phyloP scores from a whole-genome alignment of 2,888 invertebrate species.

The Hoplodrina blanda region DNA sequence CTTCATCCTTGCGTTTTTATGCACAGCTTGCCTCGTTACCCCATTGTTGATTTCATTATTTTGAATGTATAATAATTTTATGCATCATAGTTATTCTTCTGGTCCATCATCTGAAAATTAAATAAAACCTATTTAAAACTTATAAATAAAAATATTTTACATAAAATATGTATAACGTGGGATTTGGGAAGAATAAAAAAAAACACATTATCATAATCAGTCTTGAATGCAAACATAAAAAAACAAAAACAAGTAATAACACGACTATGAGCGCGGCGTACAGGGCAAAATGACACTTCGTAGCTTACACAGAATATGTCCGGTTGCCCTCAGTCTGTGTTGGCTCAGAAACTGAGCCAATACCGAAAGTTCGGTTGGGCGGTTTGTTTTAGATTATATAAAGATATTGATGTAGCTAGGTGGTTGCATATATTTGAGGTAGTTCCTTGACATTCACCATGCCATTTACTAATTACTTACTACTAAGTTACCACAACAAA shows the following conservation, averaged over 20 bases:
- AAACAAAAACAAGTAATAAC: too few species aligned
- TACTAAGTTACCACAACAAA: not conserved
- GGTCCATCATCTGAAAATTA: slow-evolving; percentile 26
- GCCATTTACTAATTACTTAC: not conserved
- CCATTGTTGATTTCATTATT: slow-evolving; percentile 1
- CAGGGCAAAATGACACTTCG: too few species aligned
- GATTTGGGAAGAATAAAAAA: too few species aligned
- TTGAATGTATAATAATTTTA: slow-evolving; percentile 1
- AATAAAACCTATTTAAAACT: not conserved
- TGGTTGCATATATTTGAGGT: not conserved
- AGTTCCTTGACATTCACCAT: not conserved
- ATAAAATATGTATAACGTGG: not conserved
- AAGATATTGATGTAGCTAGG: not conserved
- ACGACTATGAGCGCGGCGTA: too few species aligned
- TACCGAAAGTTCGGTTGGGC: too few species aligned
- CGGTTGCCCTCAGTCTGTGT: too few species aligned
- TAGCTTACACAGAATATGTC: too few species aligned
- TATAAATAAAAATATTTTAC: not conserved
- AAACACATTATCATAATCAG: too few species aligned
- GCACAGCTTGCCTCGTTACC: slow-evolving; percentile 1
- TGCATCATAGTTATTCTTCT: not conserved
- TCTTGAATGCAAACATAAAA: too few species aligned
- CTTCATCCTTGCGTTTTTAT: not conserved
- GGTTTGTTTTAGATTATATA: not conserved
- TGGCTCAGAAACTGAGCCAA: too few species aligned